Evolutionary conservation across 2,888 invertebrate species (phyloP), one percentile per base, ranked within the genome.

Genomic region (Sericinus montela): DNA sequence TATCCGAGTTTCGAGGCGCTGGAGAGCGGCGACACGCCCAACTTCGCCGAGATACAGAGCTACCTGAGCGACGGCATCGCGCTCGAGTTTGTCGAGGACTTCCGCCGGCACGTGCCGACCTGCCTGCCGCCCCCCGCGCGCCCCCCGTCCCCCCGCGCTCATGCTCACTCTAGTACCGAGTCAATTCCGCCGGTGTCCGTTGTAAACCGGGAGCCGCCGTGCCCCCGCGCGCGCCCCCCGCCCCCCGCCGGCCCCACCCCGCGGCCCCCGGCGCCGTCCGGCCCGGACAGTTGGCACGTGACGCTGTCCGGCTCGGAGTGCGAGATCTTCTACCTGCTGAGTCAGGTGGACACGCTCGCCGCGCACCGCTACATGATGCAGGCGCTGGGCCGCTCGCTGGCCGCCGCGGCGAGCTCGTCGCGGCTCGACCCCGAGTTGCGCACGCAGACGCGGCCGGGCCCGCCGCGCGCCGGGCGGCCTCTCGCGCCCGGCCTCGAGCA

Each of bases 1-100:
- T 85, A 71, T 69, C 91, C 91, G 65, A 73, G 76, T 57, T 91
- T 90, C 78, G 69, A 65, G 53, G 90, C 89, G 75, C 75, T 91
- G 54, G 91, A 91, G 80, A 53, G 44, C 61, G 90, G 86, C 59
- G 77, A 55, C 60, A 77, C 86, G 69, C 86, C 80, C 71, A 80
- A 71, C 75, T 79, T 64, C 72, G 75, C 67, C 54, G 86, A 86
- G 64, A 72, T 86, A 52, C 56, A 65, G 66, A 67, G 63, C 61
- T 79, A 77, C 72, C 75, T 81, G 65, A 77, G 77, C 63, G 74
- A 77, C 77, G 83, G 83, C 67, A 76, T 86, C 75, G 61, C 62
- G 65, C 81, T 82, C 56, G 81, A 84, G 55, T 83, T 58, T 76
- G 82, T 86, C 49, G 71, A 75, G 37, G 76, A 72, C 49, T 86